A percentile compares a stretch with the other conserved stretches of the same genome.
Evolutionary conservation across 2,797 vertebrate genomes (phyloP).

Genomic region (Cuniculus paca): DNA sequence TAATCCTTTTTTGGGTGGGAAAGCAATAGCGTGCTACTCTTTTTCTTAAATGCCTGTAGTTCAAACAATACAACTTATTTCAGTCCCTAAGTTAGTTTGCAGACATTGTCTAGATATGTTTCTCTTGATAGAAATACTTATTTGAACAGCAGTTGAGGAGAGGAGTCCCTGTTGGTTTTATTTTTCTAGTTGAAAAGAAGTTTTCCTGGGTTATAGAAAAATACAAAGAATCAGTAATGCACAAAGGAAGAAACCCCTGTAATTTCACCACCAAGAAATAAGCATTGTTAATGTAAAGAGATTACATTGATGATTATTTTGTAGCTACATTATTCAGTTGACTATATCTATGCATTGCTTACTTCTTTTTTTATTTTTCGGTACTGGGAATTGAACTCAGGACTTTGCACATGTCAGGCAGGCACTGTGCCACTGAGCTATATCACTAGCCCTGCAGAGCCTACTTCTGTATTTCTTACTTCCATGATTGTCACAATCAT

Average conservation of each 20-base stretch:
- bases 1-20: neutral
- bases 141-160: neutral
- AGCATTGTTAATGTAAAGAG: neutral
- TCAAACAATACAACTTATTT: slow-evolving; percentile 52
- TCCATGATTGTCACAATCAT: neutral
- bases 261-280: neutral
- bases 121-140: slow-evolving; percentile 58
- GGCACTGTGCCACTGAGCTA: too few relatives aligned
- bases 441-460: neutral
- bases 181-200: slow-evolving; percentile 60
- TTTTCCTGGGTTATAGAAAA: slow-evolving; percentile 39
- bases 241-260: neutral
- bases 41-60: slow-evolving; percentile 50
- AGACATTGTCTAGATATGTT: slow-evolving; percentile 8
- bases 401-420: too few relatives aligned
- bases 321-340: neutral
- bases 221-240: slow-evolving; percentile 17
- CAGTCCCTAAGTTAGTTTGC: slow-evolving; percentile 33
- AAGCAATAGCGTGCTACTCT: neutral
- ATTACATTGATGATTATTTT: slow-evolving; percentile 2
- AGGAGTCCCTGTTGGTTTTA: neutral
- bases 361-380: neutral
- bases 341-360: neutral
- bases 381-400: too few relatives aligned
- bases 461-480: slow-evolving; percentile 33